Evolutionary conservation across 2,888 invertebrate genomes (phyloP), one percentile per base, ranked within the genome.

Genomic region (Heliconius hortense): DNA sequence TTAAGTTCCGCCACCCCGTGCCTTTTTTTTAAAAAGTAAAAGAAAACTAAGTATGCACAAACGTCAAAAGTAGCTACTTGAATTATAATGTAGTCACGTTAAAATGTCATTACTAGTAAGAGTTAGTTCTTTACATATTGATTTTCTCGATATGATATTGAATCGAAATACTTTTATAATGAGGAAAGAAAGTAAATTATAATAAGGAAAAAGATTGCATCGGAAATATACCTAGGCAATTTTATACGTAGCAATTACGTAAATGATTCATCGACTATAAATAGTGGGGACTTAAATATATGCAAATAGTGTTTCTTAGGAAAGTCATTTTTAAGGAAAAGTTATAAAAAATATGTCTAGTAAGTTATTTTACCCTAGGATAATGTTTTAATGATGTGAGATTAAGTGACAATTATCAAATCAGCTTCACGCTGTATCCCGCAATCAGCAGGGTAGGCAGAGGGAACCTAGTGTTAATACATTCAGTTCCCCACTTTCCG

Each of bases 211-310:
- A 66, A 39, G 4, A 66, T 66, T 66, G 39, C 66, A 66, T 66
- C 24, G 39, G 39, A 66, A 66, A 66, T 66, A 66, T 43, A 15
- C 15, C 24, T 39, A 24, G n/a, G 66, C 39, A 66, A 66, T 66
- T 66, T 66, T 24, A 26, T 66, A 66, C 39, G 24, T 24, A 15
- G 24, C 39, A 66, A 66, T 66, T 66, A 66, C 39, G 66, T 66
- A 66, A 66, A 66, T 66, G 35, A 64, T 64, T 35, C 35, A 64
- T 64, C 39, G 39, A 64, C 64, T 39, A 24, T 24, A 64, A 64
- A 64, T 64, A n/a, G 13, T 15, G 35, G 35, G 2, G 13, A 64
- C 13, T 3, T 64, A 64, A 64, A 64, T 39, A 35, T 64, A 35
- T n/a, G 39, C 35, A 39, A 64, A 48, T 48, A 48, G 18, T 48